Conservation (phyloP, 2,113 vertebrate genomes). For the Actenoides lindsayi region DNA sequence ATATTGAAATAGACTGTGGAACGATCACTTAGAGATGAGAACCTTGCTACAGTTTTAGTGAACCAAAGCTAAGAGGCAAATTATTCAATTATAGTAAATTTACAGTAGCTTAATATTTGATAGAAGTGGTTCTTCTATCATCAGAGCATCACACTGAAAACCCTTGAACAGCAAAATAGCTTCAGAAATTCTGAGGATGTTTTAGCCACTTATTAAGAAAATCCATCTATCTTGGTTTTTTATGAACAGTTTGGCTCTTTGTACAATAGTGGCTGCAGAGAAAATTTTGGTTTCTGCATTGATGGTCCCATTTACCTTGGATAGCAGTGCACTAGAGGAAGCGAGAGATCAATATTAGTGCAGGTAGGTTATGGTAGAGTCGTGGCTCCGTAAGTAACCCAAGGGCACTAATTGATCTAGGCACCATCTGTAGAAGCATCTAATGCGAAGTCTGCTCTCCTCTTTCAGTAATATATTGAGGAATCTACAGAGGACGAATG, state of each 20-base stretch:
- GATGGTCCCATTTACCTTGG: background rate
- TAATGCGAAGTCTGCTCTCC: background rate
- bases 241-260: slow-evolving; percentile 45
- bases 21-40: slow-evolving; percentile 76
- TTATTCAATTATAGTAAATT: slow-evolving; percentile 86
- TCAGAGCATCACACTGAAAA: slow-evolving; percentile 76
- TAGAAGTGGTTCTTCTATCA: slow-evolving; percentile 81
- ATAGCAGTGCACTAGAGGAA: background rate
- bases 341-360: background rate
- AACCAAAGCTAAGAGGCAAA: slow-evolving; percentile 84
- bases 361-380: background rate
- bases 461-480: background rate
- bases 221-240: slow-evolving; percentile 71
- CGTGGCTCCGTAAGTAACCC: background rate
- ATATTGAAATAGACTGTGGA: slow-evolving; percentile 79
- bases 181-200: slow-evolving; percentile 70
- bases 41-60: slow-evolving; percentile 77
- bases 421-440: background rate
- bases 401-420: background rate
- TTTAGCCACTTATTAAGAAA: slow-evolving; percentile 80
- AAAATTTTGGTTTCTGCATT: slow-evolving; percentile 4
- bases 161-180: slow-evolving; percentile 73
- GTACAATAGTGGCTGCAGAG: slow-evolving; percentile 17
- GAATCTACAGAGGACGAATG: background rate
- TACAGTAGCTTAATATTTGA: slow-evolving; percentile 85